Evolutionary conservation across 1,140 invertebrate species (phyloP), one percentile per base, ranked within the genome.

Genomic region (Propsilocerus akamusi): DNA sequence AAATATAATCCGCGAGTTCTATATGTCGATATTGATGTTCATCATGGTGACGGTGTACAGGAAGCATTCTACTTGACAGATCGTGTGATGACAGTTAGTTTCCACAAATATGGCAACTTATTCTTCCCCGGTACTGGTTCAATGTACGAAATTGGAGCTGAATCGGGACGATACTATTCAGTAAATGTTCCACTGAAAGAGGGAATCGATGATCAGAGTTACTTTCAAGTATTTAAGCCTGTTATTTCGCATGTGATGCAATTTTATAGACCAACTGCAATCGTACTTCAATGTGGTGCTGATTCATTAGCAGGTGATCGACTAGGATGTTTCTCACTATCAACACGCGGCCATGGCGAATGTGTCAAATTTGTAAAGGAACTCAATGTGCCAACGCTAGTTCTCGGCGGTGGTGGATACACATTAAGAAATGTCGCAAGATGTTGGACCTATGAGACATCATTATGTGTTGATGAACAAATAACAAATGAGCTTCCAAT

Each of bases 1-100:
- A 96, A 94, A 63, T 94, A 94, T 62, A 86, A 97, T 67, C 83
- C 91, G 1, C 70, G 97, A 55, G 96, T 99, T 10, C 68, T 99
- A 11, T 99, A 99, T 59, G 97, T 99, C 52, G 97, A 99, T 61
- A 99, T 99, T 55, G 97, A 99, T 61, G 97, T 99, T 7, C 97
- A 99, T 67, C 97, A 99, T 67, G 96, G 96, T 0, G 96, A 99
- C 70, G 96, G 96, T 1, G 96, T 99, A 0, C 94, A 99, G 68
- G 96, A 99, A 71, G 96, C 96, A 1, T 99, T 99, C 70, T 98
- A 99, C 63, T 70, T 97, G 1, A 98, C 95, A 0, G 96, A 99
- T 67, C 71, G 96, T 46, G 96, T 99, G 0, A 99, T 99, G 96
- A 99, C 96, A 0, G 94, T 98, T 2, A 97, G 92, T 17, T 99